Evolutionary conservation across 2,888 invertebrate genomes (phyloP).

Genomic region (Rhyacophila evoluta): DNA sequence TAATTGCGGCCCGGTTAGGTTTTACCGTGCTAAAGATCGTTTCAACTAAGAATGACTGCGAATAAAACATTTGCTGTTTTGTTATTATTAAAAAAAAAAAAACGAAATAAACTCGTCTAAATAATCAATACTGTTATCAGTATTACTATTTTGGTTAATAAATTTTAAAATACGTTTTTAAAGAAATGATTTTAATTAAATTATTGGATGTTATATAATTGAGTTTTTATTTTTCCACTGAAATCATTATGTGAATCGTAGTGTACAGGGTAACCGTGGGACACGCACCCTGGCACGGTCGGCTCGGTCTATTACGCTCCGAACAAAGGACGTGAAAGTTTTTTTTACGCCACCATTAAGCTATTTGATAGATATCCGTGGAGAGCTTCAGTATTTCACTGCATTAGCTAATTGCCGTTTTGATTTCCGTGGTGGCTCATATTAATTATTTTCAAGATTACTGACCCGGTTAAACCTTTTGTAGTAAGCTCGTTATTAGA

Average conservation of each 20-base stretch:
- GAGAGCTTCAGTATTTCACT: slow-evolving; percentile 10
- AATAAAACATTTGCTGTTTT: too few relatives aligned
- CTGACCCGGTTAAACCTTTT: neutral
- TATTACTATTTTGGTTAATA: too few relatives aligned
- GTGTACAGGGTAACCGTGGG: neutral
- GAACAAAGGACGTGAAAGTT: slow-evolving; percentile 17
- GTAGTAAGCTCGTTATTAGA: too few relatives aligned
- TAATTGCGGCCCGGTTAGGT: slow-evolving; percentile 18
- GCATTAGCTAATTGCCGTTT: slow-evolving; percentile 2
- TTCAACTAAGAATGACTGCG: too few relatives aligned
- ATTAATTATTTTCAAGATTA: neutral
- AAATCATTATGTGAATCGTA: too few relatives aligned
- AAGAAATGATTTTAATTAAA: too few relatives aligned
- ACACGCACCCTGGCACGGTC: neutral
- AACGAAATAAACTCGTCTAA: too few relatives aligned
- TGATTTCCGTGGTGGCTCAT: neutral
- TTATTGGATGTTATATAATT: too few relatives aligned
- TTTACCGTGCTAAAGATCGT: neutral
- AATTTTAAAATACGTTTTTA: too few relatives aligned
- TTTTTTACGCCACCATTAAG: slow-evolving; percentile 7
- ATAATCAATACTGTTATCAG: too few relatives aligned
- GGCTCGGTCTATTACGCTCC: slow-evolving; percentile 6
- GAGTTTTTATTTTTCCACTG: too few relatives aligned
- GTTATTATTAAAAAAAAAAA: too few relatives aligned
- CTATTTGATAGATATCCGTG: slow-evolving; percentile 1